Conservation (phyloP, 2,797 vertebrate genomes). For the Philypnodon macrostomus region DNA sequence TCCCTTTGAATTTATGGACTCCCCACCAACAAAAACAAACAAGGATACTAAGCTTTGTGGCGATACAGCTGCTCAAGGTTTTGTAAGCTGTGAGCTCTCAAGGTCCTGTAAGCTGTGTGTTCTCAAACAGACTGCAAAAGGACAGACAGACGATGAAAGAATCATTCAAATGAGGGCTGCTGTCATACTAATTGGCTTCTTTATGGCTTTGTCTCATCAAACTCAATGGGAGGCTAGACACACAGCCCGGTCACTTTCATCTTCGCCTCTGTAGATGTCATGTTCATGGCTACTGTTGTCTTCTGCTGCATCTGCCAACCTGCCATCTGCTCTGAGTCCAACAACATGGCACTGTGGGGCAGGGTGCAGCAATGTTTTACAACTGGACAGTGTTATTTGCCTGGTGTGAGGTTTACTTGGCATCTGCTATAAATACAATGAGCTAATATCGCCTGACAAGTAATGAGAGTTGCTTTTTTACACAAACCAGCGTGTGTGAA, state of each 20-base stretch:
- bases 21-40: constrained; percentile 65
- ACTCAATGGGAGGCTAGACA: constrained; percentile 32
- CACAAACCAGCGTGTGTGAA: constrained; percentile 37
- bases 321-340: constrained; percentile 69
- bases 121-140: constrained; percentile 44
- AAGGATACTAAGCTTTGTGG: constrained; percentile 41
- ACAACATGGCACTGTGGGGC: constrained; percentile 54
- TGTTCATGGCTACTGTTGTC: constrained; percentile 54
- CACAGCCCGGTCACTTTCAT: constrained; percentile 23
- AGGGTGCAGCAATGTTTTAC: constrained; percentile 30
- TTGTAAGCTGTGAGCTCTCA: constrained; percentile 34
- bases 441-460: constrained; percentile 35
- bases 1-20: constrained; percentile 63
- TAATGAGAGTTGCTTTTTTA: constrained; percentile 53
- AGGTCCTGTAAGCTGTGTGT: constrained; percentile 33
- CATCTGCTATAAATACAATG: constrained; percentile 17
- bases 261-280: constrained; percentile 13
- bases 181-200: constrained; percentile 67
- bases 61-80: constrained; percentile 58
- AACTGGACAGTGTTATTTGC: constrained; percentile 17
- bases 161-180: constrained; percentile 59
- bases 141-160: constrained; percentile 63
- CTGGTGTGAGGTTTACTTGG: constrained; percentile 28
- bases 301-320: constrained; percentile 37
- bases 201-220: constrained; percentile 47